Conservation (phyloP, 2,797 vertebrate species). For the Macrochelys suwanniensis region DNA sequence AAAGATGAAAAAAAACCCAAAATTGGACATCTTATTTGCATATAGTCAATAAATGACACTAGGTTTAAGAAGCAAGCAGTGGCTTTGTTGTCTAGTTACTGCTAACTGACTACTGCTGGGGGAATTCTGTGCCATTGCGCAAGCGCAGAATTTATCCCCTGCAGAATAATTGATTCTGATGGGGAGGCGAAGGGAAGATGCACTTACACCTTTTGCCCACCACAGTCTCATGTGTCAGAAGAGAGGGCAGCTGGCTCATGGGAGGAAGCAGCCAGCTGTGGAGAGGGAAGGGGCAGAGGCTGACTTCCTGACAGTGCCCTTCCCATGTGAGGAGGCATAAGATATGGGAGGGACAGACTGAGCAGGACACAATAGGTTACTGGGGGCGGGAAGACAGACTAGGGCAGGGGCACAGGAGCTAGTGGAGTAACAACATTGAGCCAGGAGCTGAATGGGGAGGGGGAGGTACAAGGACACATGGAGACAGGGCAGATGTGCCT, state of each 20-base stretch:
- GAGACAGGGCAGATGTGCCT: too few species aligned
- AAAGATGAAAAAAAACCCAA: neutral
- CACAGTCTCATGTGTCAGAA: neutral
- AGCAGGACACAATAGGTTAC: neutral
- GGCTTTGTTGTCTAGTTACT: neutral
- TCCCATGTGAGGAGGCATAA: neutral
- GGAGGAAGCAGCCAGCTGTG: neutral
- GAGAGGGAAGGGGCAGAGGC: neutral
- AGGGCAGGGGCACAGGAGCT: neutral
- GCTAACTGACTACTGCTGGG: neutral
- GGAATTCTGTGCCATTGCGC: neutral
- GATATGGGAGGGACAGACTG: neutral
- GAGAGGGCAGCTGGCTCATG: too few species aligned
- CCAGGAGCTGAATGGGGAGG: too few species aligned
- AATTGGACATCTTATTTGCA: neutral
- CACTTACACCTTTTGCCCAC: neutral
- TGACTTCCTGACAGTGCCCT: neutral
- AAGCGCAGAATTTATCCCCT: neutral
- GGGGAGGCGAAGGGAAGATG: neutral
- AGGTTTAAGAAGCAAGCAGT: neutral
- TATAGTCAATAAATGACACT: neutral
- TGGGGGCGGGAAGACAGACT: neutral
- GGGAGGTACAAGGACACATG: too few species aligned
- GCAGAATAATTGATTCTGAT: too few species aligned
- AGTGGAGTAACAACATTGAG: too few species aligned